Evolutionary conservation across 30 jellyfish, hydroid and myxozoan species (phyloP), one percentile per base, ranked within the genome.

Genomic region (Turritopsis dohrnii): DNA sequence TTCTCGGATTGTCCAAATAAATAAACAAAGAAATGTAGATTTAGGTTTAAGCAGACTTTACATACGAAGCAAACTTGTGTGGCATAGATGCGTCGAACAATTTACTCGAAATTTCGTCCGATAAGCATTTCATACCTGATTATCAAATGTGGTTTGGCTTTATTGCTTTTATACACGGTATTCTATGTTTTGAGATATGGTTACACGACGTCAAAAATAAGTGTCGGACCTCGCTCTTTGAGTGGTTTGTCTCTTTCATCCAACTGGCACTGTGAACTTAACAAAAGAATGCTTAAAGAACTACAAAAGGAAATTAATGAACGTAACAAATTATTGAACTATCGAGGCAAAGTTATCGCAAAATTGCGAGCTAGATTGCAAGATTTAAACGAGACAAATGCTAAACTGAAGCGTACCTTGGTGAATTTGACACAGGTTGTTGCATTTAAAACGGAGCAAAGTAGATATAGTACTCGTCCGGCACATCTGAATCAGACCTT

Each of bases 251-350:
- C 72, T 22, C 53, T 52, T 18, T 28, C 71, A 25, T 76, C 84
- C 24, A 88, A 87, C 19, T 91, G 97, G 97, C 79, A 88, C 7
- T 91, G 97, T 76, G 97, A 91, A 65, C 74, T 91, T 54, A 88
- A 91, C 86, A 84, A 83, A 71, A 77, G 96, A 83, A 31, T 91
- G 86, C 86, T 84, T 31, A 20, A 79, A 9, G 95, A 86, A 28
- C 75, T 91, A 29, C 90, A 89, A 80, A 82, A 82, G 66, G 96
- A 91, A 71, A 76, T 91, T 25, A 86, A 84, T 13, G 93, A 80
- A 16, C 84, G 86, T 65, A 94, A 91, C 29, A 91, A 91, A 81
- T 83, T 91, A 18, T 72, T 91, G 73, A 91, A 91, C 41, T 91
- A 91, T 85, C 87, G 97, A 25, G 97, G 88, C 71, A 91, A 91